Evolutionary conservation across 2,113 vertebrate genomes (phyloP), one percentile per base, ranked within the genome.

Genomic region (Phalacrocorax carbo): DNA sequence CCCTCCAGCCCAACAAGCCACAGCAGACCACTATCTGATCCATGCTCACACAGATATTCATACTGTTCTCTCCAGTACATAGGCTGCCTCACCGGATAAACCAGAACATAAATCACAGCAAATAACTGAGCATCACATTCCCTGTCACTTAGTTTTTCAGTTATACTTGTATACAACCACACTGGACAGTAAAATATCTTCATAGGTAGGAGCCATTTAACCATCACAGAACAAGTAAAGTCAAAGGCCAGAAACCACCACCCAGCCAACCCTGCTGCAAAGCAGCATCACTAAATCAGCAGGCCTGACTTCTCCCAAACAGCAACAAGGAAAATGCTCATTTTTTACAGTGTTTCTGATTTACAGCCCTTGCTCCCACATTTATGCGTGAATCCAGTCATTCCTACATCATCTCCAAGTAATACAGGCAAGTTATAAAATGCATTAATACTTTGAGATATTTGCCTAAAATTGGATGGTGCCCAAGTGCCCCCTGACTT

Each of bases 181-280:
- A 82, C 20, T 77, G 48, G 71, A 73, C 58, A 79, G 83, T 79
- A 86, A 91, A 91, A 88, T 94, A 96, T 89, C 92, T 94, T 84
- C 54, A 17, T 19, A 77, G 48, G 81, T 93, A 94, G 76, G 70
- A 95, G 85, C 65, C 73, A 80, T 86, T 93, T 85, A 92, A 52
- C 49, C 25, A 8, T 11, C 1, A 1, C 34, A 82, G 61, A 88
- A 70, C 60, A 83, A 92, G 40, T 18, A 18, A 78, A 91, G 60
- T 6, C 2, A 5, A 76, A 82, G 60, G 49, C 15, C 58, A 85
- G 52, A 86, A 88, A 26, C 5, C 8, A 46, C 12, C 64, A 79
- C 27, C 13, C 42, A 68, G 81, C 23, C 46, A 65, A 15, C 38
- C 26, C 42, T 71, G 29, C 38, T 84, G 68, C 69, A 51, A 34